phyloP scores from a whole-genome alignment of 2,888 invertebrate genomes.

The Blastobasis adustella region DNA sequence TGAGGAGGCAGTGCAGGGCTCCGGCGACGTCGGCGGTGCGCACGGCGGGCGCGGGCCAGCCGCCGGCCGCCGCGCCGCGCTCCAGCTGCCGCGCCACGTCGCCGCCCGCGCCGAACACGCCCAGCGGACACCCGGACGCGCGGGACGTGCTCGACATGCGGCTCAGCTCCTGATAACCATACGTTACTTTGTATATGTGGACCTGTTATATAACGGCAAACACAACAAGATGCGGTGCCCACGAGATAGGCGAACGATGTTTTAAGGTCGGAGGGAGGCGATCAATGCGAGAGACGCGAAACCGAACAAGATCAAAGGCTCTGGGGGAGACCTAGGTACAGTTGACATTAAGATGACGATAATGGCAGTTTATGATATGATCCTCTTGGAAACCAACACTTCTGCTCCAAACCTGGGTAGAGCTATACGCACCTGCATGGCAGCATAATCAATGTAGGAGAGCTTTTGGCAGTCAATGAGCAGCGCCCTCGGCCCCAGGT shows the following conservation, averaged over 20 bases:
- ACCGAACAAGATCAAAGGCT: no score
- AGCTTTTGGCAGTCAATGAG: conserved; percentile 79
- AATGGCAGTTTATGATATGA: no score
- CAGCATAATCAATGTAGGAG: conserved; percentile 32
- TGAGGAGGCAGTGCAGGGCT: conserved; percentile 16
- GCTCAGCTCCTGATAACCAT: conserved; percentile 68
- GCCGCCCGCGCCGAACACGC: conserved; percentile 55
- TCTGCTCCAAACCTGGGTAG: no score
- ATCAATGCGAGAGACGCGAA: no score
- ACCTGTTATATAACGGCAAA: no score
- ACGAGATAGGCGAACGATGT: no score
- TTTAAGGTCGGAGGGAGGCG: no score
- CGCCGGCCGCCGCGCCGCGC: conserved; percentile 27
- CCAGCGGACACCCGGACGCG: conserved; percentile 58
- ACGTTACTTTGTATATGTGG: no score
- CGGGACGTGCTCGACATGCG: conserved; percentile 73
- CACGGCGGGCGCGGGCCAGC: conserved; percentile 17
- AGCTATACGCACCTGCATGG: conserved; percentile 20
- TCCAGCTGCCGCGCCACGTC: conserved; percentile 28
- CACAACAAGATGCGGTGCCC: no score
- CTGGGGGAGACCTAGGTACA: no score
- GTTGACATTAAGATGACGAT: no score
- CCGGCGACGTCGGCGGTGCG: conserved; percentile 9
- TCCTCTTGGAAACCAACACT: no score
- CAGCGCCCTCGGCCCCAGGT: conserved; percentile 46